Evolutionary conservation across 2,113 vertebrate genomes (phyloP).

Genomic region (Casuarius casuarius): DNA sequence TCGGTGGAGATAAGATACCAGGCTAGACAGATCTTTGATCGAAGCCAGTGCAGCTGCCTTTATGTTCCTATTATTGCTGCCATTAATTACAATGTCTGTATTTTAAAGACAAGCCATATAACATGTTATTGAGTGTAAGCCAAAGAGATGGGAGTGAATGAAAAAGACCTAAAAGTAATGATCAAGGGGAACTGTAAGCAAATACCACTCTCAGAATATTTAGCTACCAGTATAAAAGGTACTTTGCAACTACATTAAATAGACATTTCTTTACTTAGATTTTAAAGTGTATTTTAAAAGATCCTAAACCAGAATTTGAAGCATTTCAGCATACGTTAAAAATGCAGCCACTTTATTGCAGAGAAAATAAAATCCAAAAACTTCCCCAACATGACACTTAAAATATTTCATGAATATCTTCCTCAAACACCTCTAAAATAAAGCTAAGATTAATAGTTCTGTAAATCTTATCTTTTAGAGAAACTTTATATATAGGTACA

Average conservation of each 20-base stretch:
- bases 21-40: neutral
- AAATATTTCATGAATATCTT: neutral
- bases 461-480: neutral
- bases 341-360: neutral
- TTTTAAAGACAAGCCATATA: neutral
- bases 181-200: neutral
- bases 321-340: neutral
- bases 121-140: neutral
- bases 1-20: neutral
- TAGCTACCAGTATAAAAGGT: neutral
- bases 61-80: neutral
- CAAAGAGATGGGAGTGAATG: neutral
- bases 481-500: neutral
- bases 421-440: neutral
- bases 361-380: neutral
- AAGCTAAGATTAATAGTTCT: neutral
- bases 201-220: neutral
- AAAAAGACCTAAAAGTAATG: neutral
- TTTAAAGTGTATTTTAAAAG: neutral
- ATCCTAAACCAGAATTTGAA: neutral
- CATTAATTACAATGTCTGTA: neutral
- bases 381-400: neutral
- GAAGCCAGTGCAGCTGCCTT: neutral
- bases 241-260: neutral
- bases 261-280: neutral